Percentiles rank a stretch among this genome's conserved stretches.
phyloP scores from a whole-genome alignment of 2,113 vertebrate genomes.

The Psilopogon haemacephalus region DNA sequence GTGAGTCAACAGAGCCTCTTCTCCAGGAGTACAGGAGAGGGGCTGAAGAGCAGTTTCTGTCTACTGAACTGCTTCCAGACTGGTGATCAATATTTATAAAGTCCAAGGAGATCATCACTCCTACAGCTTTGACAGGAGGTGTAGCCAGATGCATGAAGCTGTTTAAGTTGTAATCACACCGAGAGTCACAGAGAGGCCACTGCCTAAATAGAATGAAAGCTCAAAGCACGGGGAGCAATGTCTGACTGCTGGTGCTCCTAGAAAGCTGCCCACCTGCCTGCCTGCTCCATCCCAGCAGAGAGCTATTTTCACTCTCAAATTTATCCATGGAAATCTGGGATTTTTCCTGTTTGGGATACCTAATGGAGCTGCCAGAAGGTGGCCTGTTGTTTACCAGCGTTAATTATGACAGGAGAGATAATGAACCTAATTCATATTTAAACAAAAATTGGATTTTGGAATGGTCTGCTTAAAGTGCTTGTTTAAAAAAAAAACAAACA shows the following conservation, averaged over 20 bases:
- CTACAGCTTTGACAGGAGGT: not conserved
- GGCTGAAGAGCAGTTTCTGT: not conserved
- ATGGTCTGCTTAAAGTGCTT: not conserved
- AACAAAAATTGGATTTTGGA: slow-evolving; percentile 5
- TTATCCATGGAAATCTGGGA: not conserved
- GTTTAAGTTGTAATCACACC: not conserved
- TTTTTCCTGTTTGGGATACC: not conserved
- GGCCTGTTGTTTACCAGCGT: not conserved
- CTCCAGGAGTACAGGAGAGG: not conserved
- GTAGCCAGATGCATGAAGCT: not conserved
- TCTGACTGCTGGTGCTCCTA: not conserved
- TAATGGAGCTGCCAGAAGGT: not conserved
- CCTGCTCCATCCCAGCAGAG: not conserved
- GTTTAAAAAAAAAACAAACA: not conserved
- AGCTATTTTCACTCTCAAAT: not conserved
- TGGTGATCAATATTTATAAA: not conserved
- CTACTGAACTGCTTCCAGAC: slow-evolving; percentile 16
- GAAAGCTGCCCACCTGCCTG: not conserved
- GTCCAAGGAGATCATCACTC: not conserved
- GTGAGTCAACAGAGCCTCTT: not conserved
- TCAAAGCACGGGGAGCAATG: accelerated
- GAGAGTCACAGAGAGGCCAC: not conserved
- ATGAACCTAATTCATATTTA: not conserved
- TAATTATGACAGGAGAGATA: not conserved
- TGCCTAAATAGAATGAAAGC: not conserved